Evolutionary conservation across 35 echinoderm and acorn worm genomes (phyloP).

Genomic region (Ophioderma brevispina): DNA sequence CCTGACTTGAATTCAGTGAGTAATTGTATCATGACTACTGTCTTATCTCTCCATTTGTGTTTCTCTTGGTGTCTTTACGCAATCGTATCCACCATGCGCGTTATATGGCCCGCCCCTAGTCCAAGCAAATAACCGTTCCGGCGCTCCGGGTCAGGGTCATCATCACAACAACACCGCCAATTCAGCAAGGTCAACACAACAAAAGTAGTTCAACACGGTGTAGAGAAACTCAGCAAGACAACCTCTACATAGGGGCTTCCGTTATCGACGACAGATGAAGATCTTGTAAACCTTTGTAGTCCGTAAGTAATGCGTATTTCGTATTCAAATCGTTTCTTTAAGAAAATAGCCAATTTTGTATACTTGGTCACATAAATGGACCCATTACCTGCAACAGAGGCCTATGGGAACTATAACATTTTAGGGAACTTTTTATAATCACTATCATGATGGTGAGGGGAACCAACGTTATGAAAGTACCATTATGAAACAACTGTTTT

Average conservation of each 20-base stretch:
- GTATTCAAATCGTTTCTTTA: too few species aligned
- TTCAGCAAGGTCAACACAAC: slow-evolving; percentile 25
- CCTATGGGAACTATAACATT: too few species aligned
- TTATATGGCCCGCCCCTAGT: slow-evolving; percentile 29
- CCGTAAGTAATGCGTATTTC: too few species aligned
- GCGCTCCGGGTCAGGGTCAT: slow-evolving; percentile 20
- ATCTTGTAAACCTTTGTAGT: slow-evolving; percentile 33
- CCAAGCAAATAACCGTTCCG: slow-evolving; percentile 39
- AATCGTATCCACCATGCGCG: slow-evolving; percentile 37
- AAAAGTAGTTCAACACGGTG: slow-evolving; percentile 39
- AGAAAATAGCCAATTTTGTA: too few species aligned
- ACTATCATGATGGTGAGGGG: too few species aligned
- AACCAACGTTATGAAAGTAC: too few species aligned
- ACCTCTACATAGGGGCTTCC: slow-evolving; percentile 37
- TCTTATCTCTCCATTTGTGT: not conserved
- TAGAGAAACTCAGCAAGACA: slow-evolving; percentile 38
- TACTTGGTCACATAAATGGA: too few species aligned
- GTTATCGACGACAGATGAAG: slow-evolving; percentile 28
- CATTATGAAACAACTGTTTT: too few species aligned
- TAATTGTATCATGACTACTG: too few species aligned
- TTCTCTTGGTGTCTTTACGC: slow-evolving; percentile 4
- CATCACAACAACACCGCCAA: slow-evolving; percentile 38
- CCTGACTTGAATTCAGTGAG: too few species aligned
- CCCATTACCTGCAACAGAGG: too few species aligned
- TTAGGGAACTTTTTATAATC: too few species aligned